phyloP scores from a whole-genome alignment of 2,113 vertebrate genomes.

The Crotalus tigris region DNA sequence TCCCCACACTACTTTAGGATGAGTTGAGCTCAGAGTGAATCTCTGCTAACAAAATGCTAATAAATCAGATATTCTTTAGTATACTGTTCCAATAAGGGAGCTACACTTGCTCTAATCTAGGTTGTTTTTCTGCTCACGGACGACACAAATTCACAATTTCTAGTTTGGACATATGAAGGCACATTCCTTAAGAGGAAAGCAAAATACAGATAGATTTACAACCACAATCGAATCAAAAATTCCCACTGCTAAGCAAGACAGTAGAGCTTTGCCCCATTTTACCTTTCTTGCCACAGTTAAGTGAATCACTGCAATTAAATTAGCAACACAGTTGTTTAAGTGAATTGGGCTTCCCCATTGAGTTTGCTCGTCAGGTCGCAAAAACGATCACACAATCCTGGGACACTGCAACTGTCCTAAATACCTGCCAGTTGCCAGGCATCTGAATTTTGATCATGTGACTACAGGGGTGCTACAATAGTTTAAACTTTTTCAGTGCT shows the following conservation, averaged over 20 bases:
- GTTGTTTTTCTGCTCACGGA: not conserved
- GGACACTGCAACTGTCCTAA: not conserved
- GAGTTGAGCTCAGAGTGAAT: not conserved
- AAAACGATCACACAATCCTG: not conserved
- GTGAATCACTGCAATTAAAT: not conserved
- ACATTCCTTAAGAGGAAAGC: not conserved
- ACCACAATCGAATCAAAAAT: not conserved
- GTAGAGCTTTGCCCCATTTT: not conserved
- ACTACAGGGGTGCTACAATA: not conserved
- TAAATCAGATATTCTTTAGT: not conserved
- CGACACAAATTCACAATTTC: not conserved
- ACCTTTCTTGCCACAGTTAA: not conserved
- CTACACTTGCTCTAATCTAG: not conserved
- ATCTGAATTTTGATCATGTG: not conserved
- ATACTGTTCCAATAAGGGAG: not conserved
- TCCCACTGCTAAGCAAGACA: not conserved
- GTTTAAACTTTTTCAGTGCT: not conserved
- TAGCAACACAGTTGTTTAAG: not conserved
- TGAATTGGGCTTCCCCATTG: not conserved
- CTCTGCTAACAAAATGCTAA: not conserved
- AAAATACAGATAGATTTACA: not conserved
- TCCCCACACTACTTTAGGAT: not conserved
- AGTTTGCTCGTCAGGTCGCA: not conserved
- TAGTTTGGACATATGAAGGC: not conserved
- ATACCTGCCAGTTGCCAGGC: not conserved